Evolutionary conservation across 2,113 vertebrate genomes (phyloP), one percentile per base, ranked within the genome.

Genomic region (Elaphurus davidianus): DNA sequence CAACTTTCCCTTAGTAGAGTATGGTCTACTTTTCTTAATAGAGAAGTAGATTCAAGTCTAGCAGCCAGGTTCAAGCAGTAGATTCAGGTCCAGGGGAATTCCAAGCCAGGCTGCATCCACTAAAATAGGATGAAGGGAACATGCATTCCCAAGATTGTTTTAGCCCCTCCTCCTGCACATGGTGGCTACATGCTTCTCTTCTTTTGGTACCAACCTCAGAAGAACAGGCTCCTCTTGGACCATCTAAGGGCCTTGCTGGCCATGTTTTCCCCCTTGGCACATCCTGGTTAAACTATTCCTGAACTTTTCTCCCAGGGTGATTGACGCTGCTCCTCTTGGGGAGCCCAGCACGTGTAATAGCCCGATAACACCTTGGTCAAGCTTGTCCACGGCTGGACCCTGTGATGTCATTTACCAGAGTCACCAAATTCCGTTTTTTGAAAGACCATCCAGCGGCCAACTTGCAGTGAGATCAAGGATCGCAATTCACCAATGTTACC

Each of bases 331-430:
- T 59, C 27, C 52, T 81, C 91, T 5, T 6, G 52, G 15, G 25
- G 33, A 5, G 4, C 25, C 40, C 2, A 0, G 36, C 67, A 10
- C 0, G 0, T 33, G 1, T 11, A 54, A 25, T 17, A 15, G 45
- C 52, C 10, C 9, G 43, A 8, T 0, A 6, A 19, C 13, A 23
- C 28, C n/a, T 15, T 19, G 50, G 16, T 16, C 43, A 59, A 54
- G 7, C 45, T 45, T 62, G 60, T 16, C 45, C 40, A 6, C 2
- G 0, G 9, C 28, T 0, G 8, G 43, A 16, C 25, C 5, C 36
- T 64, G 71, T 13, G 13, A 30, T 23, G 1, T 9, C 9, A n/a
- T 6, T 55, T 36, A 55, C 33, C 33, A 55, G 23, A 82, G 30
- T 50, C 9, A 9, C 12, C 33, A 59, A 93, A 93, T 27, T 76